These are phyloP conservation scores for Rhaphigaster nebulosa DNA, from an alignment of 2,888 invertebrate genomes.

Conservation along the genomic window DNA sequence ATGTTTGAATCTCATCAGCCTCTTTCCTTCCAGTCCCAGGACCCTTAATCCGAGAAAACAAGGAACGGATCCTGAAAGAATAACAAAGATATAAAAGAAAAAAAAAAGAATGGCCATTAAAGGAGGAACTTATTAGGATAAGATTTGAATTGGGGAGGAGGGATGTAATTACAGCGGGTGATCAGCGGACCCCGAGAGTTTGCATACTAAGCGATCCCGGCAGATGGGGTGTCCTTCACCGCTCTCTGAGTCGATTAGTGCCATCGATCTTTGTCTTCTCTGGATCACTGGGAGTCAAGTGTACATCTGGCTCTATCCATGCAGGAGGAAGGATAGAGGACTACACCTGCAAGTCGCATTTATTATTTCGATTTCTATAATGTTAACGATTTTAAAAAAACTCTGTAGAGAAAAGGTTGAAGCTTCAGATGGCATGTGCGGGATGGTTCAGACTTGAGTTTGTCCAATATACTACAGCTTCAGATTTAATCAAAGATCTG, in stretches of 20 bases:
- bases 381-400: too few species aligned
- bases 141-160: not conserved
- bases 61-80: conserved; percentile 43
- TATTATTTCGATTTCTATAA: too few species aligned
- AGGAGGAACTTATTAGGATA: conserved; percentile 34
- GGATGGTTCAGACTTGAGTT: too few species aligned
- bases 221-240: not conserved
- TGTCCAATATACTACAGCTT: too few species aligned
- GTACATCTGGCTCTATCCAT: not conserved
- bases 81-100: conserved; percentile 24
- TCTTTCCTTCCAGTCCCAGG: not conserved
- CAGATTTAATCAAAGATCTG: too few species aligned
- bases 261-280: not conserved
- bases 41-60: conserved; percentile 33
- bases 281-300: not conserved
- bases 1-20: conserved; percentile 57
- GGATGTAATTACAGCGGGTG: conserved; percentile 27
- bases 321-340: not conserved
- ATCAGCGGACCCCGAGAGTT: not conserved
- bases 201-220: not conserved
- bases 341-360: too few species aligned
- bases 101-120: conserved; percentile 9
- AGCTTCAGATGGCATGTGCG: too few species aligned
- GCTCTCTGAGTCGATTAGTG: not conserved
- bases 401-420: not conserved